Evolutionary conservation across 2,888 invertebrate species (phyloP).

Genomic region (Sipha maydis): DNA sequence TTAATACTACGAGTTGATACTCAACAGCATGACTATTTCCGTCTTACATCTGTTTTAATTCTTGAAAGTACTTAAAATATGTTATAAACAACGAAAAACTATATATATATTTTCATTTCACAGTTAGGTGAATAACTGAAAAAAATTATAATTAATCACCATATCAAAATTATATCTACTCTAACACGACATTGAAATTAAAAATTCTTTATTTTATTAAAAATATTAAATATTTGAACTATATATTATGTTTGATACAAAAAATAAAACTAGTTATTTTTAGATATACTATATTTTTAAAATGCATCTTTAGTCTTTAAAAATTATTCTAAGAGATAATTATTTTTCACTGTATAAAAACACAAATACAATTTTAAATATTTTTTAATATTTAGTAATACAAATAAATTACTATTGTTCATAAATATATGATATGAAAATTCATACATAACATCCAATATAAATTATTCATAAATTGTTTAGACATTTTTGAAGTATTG

Average conservation of each 20-base stretch:
- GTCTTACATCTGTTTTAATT: conserved; percentile 29
- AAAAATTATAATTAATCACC: conserved; percentile 19
- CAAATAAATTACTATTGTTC: no score
- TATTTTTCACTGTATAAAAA: no score
- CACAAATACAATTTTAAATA: no score
- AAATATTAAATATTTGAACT: background rate
- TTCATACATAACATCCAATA: no score
- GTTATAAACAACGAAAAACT: background rate
- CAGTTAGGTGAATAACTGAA: background rate
- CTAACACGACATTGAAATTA: background rate
- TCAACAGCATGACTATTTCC: conserved; percentile 42
- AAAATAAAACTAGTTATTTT: background rate
- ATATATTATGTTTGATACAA: background rate
- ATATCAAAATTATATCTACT: background rate
- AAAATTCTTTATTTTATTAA: background rate
- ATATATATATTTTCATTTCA: conserved; percentile 11
- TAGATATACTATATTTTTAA: background rate
- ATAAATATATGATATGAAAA: no score
- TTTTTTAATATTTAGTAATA: no score
- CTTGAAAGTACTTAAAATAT: conserved; percentile 35
- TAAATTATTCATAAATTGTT: no score
- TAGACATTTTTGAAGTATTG: no score
- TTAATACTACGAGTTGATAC: conserved; percentile 13
- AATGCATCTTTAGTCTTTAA: no score
- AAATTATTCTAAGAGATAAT: no score